Conservation (phyloP, 2,888 invertebrate species). For the Andrena minutula region DNA sequence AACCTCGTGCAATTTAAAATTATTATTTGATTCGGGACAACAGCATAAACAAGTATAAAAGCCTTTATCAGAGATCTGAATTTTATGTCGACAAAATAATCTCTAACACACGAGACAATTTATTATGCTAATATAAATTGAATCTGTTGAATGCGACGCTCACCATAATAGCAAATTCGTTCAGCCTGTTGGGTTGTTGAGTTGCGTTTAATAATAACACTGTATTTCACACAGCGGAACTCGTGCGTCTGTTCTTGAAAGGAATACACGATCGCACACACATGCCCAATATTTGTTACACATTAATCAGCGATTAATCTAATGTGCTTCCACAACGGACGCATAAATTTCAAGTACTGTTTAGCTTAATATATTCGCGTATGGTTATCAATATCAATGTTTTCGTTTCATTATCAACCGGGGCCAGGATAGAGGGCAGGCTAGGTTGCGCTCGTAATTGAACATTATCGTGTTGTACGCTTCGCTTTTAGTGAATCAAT, state of each 20-base stretch:
- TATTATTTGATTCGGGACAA: too few relatives aligned
- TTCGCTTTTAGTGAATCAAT: background rate
- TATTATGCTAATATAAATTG: constrained; percentile 19
- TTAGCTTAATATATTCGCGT: constrained; percentile 51
- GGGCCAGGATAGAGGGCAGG: background rate
- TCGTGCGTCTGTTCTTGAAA: constrained; percentile 16
- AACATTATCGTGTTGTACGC: constrained; percentile 4
- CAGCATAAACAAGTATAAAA: background rate
- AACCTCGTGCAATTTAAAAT: too few relatives aligned
- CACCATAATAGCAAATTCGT: constrained; percentile 8
- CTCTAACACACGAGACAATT: constrained; percentile 5
- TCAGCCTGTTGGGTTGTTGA: constrained; percentile 14
- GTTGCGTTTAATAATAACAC: constrained; percentile 4
- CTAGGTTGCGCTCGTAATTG: background rate
- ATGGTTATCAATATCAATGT: constrained; percentile 49
- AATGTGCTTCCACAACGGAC: constrained; percentile 32
- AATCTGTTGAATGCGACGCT: constrained; percentile 19
- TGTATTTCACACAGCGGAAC: background rate
- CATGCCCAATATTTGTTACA: constrained; percentile 42
- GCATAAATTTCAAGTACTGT: constrained; percentile 53
- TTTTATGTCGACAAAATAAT: background rate
- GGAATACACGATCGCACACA: constrained; percentile 21
- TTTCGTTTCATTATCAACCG: constrained; percentile 57
- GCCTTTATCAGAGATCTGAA: background rate
- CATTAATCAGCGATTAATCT: constrained; percentile 61